Conservation (phyloP, 2,113 vertebrate species). For the Budorcas taxicolor region DNA sequence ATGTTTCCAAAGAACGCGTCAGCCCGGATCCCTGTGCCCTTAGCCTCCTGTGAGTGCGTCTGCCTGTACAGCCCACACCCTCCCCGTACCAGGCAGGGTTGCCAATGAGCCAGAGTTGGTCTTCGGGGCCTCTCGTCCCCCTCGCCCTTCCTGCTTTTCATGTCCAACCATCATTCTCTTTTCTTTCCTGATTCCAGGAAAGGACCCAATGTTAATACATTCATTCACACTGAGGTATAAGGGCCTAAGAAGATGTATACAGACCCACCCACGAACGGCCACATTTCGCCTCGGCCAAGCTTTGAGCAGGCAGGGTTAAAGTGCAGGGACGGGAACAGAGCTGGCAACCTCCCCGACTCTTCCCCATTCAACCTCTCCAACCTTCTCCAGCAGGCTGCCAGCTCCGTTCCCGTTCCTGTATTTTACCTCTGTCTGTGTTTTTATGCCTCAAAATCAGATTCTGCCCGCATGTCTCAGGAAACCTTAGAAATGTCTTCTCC, state of each 20-base stretch:
- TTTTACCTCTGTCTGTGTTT: not conserved
- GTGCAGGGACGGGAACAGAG: not conserved
- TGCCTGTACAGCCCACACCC: accelerated
- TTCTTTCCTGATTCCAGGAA: not conserved
- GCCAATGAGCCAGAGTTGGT: not conserved
- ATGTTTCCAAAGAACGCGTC: not conserved
- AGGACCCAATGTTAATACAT: not conserved
- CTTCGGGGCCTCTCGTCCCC: not conserved
- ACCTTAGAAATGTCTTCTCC: not conserved
- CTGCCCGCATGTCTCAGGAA: not conserved
- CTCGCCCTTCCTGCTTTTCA: not conserved
- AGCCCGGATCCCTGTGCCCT: not conserved
- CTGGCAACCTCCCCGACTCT: not conserved
- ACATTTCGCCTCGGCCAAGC: not conserved
- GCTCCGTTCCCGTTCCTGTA: too few species aligned
- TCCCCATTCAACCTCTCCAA: not conserved
- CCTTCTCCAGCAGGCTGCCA: too few species aligned
- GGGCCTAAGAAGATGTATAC: not conserved
- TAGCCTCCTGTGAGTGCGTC: not conserved
- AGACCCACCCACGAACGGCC: not conserved
- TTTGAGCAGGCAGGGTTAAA: not conserved
- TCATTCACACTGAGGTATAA: not conserved
- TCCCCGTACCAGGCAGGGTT: not conserved
- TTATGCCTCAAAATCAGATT: not conserved
- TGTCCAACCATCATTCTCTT: not conserved